Evolutionary conservation across 2,113 vertebrate genomes (phyloP), one percentile per base, ranked within the genome.

Genomic region (Salvelinus namaycush): DNA sequence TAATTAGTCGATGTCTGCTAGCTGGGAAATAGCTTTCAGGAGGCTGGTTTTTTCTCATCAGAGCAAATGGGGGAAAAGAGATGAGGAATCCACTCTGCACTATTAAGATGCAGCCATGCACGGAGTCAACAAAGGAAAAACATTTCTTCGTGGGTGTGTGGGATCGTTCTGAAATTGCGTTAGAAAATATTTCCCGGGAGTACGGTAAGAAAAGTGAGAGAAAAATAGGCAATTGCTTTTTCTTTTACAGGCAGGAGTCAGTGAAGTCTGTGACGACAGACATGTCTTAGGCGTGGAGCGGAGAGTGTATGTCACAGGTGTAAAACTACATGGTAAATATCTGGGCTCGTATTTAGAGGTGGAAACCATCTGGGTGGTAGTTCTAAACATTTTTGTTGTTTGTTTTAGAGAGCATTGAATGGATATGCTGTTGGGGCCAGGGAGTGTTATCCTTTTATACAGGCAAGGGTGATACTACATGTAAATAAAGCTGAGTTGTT

Each of bases 141-240:
- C 24, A 27, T 67, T 67, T 29, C 11, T 67, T 67, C 26, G 12
- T 29, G 24, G 13, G 4, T 27, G n/a, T 67, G 65, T 14, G 12
- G 24, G 24, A 67, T 27, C 26, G 3, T 67, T 67, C 22, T 16
- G 59, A 62, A 62, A 62, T 62, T 22, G 59, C 20, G 20, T 22
- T 12, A 60, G 59, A 20, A 60, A 62, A 62, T 62, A 13, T 67
- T 29, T 26, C 24, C 26, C 12, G 3, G 26, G 26, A 26, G 39
- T 9, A 27, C 1, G 3, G 24, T 4, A 27, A 29, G 2, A 14
- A 67, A 67, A 67, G 26, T 26, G 22, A 67, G 65, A n/a, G 29
- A 27, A 67, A 67, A 67, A 67, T 27, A 27, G 65, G 65, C 22
- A 67, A 67, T 67, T 67, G 26, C 26, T 31, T 67, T 44, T 29